Evolutionary conservation across 2,888 invertebrate species (phyloP).

Genomic region (Aradus depressus): DNA sequence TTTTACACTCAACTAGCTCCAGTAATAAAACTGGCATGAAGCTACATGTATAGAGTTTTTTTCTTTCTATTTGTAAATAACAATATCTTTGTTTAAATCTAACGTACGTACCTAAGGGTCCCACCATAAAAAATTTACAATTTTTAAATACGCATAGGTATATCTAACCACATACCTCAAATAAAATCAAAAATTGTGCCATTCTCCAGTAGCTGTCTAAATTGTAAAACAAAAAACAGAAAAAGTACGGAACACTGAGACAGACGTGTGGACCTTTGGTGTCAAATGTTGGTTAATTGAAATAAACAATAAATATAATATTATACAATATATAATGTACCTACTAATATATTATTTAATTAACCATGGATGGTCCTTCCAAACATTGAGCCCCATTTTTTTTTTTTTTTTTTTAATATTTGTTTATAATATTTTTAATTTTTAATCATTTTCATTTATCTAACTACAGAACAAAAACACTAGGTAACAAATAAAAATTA

Average conservation of each 20-base stretch:
- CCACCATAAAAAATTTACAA: conserved; percentile 10
- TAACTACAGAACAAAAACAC: conserved; percentile 24
- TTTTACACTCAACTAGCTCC: conserved; percentile 5
- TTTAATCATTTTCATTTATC: conserved; percentile 16
- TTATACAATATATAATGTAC: too few relatives aligned
- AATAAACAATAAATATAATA: too few relatives aligned
- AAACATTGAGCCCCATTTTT: too few relatives aligned
- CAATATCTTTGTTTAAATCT: background rate
- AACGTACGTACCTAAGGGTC: conserved; percentile 6
- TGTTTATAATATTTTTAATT: conserved; percentile 11
- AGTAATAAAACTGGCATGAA: conserved; percentile 5
- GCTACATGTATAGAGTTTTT: conserved; percentile 8
- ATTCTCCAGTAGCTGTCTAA: too few relatives aligned
- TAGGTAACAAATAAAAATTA: conserved; percentile 28
- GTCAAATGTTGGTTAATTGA: too few relatives aligned
- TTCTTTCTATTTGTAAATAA: background rate
- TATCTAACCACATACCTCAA: conserved; percentile 22
- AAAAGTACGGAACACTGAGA: too few relatives aligned
- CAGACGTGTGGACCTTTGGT: too few relatives aligned
- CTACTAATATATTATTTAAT: too few relatives aligned
- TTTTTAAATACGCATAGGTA: conserved; percentile 10
- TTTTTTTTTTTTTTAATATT: conserved; percentile 5
- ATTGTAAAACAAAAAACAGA: too few relatives aligned
- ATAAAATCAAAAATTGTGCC: too few relatives aligned
- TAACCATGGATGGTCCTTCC: too few relatives aligned